A percentile compares a stretch with the other conserved stretches of the same genome.
Conservation (phyloP, 2,113 vertebrate species). For the Jaculus jaculus region DNA sequence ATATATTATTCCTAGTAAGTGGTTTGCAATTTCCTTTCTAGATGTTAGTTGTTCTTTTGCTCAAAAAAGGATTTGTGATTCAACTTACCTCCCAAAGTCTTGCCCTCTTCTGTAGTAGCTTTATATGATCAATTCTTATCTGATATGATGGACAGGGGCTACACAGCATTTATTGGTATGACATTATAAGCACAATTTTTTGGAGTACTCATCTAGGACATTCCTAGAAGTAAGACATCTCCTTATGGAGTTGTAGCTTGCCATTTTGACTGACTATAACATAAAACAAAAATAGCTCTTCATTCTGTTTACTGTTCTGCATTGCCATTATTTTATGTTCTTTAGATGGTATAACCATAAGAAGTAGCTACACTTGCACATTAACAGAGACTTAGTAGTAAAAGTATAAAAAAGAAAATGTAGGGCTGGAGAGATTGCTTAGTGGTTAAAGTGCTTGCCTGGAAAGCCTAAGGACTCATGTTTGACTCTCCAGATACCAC, state of each 20-base stretch:
- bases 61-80: slow-evolving; percentile 37
- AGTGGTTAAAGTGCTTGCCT: too few species aligned
- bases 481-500: too few species aligned
- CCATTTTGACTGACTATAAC: slow-evolving; percentile 19
- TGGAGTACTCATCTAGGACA: background rate
- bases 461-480: too few species aligned
- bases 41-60: background rate
- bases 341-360: slow-evolving; percentile 12
- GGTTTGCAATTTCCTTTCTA: slow-evolving; percentile 50
- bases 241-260: slow-evolving; percentile 8
- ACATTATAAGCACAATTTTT: background rate
- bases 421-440: background rate
- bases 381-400: background rate
- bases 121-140: background rate
- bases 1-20: slow-evolving; percentile 56
- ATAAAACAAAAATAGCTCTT: slow-evolving; percentile 2
- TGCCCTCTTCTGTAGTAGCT: slow-evolving; percentile 12
- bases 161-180: background rate
- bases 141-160: background rate
- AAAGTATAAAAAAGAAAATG: slow-evolving; percentile 49
- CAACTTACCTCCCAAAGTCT: background rate
- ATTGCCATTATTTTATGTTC: slow-evolving; percentile 41
- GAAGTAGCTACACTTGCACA: slow-evolving; percentile 18
- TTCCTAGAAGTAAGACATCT: background rate
- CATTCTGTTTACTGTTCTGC: slow-evolving; percentile 1